phyloP scores from a whole-genome alignment of 2,888 invertebrate genomes.

The Rhyacophila evoluta region DNA sequence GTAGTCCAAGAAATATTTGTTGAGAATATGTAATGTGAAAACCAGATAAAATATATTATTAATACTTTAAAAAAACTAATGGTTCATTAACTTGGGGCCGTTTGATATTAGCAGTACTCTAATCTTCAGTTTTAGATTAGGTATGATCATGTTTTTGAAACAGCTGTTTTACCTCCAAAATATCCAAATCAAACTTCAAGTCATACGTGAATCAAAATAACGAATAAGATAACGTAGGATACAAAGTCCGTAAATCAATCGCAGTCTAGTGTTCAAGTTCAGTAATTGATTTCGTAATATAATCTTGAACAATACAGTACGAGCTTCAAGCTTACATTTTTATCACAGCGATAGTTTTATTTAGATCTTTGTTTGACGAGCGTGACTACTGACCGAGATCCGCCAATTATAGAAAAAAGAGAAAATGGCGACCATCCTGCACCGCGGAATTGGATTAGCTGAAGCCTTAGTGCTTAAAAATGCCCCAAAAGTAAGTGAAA shows the following conservation, averaged over 20 bases:
- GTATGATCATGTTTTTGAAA: not conserved
- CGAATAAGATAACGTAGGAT: conserved; percentile 6
- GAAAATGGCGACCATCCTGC: conserved; percentile 85
- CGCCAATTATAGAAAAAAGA: not conserved
- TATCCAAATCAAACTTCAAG: not conserved
- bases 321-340: not conserved
- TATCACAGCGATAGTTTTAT: not conserved
- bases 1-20: too few species aligned
- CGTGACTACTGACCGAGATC: conserved; percentile 1
- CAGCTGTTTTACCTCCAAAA: not conserved
- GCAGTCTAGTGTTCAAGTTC: not conserved
- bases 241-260: not conserved
- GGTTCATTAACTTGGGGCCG: too few species aligned
- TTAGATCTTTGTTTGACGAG: conserved; percentile 8
- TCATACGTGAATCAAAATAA: conserved; percentile 28
- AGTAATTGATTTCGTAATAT: conserved; percentile 19
- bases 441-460: conserved; percentile 77
- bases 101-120: too few species aligned
- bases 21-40: too few species aligned
- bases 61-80: too few species aligned
- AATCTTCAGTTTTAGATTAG: too few species aligned
- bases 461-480: conserved; percentile 78
- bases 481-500: conserved; percentile 76
- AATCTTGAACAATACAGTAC: conserved; percentile 9
- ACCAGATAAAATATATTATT: too few species aligned